Percentiles rank a stretch among this genome's conserved stretches.
Evolutionary conservation across 2,888 invertebrate genomes (phyloP).

Genomic region (Notodonta dromedarius): DNA sequence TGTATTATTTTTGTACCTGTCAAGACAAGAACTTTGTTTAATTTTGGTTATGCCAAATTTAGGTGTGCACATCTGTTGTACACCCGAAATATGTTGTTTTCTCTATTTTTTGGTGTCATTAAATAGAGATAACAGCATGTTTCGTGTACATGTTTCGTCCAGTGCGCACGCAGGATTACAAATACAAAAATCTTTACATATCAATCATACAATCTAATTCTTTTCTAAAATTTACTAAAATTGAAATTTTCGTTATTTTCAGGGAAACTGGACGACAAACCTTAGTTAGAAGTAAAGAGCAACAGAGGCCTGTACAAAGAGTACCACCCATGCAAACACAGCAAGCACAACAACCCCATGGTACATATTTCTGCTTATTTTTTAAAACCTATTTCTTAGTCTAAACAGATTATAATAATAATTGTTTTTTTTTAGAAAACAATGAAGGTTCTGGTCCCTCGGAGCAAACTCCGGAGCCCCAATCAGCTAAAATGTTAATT

Average conservation of each 20-base stretch:
- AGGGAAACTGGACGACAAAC: slow-evolving; percentile 76
- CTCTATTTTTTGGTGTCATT: no score
- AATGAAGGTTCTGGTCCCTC: slow-evolving; percentile 70
- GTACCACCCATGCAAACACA: slow-evolving; percentile 78
- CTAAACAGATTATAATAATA: background rate
- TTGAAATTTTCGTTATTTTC: slow-evolving; percentile 20
- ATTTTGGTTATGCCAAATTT: background rate
- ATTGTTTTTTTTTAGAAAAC: slow-evolving; percentile 58
- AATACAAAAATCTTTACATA: no score
- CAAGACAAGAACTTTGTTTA: background rate
- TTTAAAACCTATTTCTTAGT: background rate
- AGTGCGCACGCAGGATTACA: no score
- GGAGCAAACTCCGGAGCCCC: slow-evolving; percentile 80
- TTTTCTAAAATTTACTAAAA: no score
- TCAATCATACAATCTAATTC: background rate
- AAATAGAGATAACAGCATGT: no score
- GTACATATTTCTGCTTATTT: slow-evolving; percentile 33
- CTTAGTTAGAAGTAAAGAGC: slow-evolving; percentile 76
- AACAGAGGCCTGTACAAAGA: slow-evolving; percentile 75
- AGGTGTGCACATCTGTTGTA: no score
- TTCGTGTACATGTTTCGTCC: no score
- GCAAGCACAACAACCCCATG: slow-evolving; percentile 56
- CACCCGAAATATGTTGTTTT: no score
- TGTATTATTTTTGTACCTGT: background rate
- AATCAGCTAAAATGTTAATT: slow-evolving; percentile 92